Base-by-base conservation (phyloP, 2,797 vertebrate species). In the Chaunax sp. region DNA sequence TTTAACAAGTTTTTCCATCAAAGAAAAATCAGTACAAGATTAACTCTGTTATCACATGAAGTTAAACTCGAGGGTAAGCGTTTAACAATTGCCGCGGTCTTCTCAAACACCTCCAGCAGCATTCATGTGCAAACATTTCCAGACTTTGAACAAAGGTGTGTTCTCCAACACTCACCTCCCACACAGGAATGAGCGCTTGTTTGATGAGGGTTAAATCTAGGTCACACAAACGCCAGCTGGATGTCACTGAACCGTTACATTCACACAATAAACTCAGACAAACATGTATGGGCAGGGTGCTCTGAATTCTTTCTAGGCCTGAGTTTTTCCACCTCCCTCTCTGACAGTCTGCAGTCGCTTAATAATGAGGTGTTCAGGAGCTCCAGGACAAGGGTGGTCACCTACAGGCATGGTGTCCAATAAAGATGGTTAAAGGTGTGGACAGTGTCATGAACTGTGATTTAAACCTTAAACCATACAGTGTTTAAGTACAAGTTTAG, bases 71-170 rank as follows among this genome's bases (percentile, higher is more conserved):
- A 10, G 6, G 20, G 38, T 13, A 8, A 57, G 18, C 19, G 6
- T 57, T 41, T 15, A n/a, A 18, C 3, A 28, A 4, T 22, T 4
- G 23, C 16, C 28, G 10, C 12, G 14, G 4, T 14, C 33, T 14
- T 1, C n/a, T n/a, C n/a, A n/a, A n/a, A 1, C 7, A 2, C 7
- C 30, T 57, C 8, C 33, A 46, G 44, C 35, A 13, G 14, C 0
- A 26, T 10, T 2, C 23, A 18, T 33, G 35, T 47, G 41, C 56
- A 72, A 65, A 73, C 72, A 58, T 25, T 59, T 20, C 51, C 28
- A 69, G 70, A 80, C 83, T 85, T 74, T 73, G 64, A 62, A 68
- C 77, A 26, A 45, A 87, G 78, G 80, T 74, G 78, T 76, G 77
- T 72, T 53, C 68, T 59, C 58, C 54, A 11, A 6, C 70, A 43